Evolutionary conservation across 2,113 vertebrate species (phyloP).

Genomic region (Antechinus flavipes): DNA sequence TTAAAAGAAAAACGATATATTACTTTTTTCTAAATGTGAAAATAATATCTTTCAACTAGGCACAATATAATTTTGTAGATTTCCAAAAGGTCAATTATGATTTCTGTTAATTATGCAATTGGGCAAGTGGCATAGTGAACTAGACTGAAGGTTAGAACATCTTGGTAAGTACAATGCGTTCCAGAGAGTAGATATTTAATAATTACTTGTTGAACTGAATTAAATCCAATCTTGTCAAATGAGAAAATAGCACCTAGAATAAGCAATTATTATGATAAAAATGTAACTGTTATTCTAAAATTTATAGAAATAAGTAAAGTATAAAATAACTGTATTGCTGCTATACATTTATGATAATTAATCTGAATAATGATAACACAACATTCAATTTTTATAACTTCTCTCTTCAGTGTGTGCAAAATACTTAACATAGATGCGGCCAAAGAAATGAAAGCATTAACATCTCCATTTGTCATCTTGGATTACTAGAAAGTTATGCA

Average conservation of each 20-base stretch:
- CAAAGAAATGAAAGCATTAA: constrained; percentile 40
- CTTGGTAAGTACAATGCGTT: not conserved
- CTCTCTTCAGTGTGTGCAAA: constrained; percentile 22
- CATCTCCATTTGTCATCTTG: constrained; percentile 39
- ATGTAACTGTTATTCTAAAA: not conserved
- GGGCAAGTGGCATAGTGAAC: not conserved
- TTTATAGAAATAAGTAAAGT: not conserved
- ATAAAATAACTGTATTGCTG: not conserved
- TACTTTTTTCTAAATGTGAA: not conserved
- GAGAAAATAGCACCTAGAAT: not conserved
- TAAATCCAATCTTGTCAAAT: not conserved
- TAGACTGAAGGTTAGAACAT: not conserved
- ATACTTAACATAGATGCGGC: constrained; percentile 29
- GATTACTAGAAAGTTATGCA: not conserved
- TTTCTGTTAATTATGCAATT: not conserved
- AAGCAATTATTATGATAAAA: not conserved
- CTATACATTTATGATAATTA: not conserved
- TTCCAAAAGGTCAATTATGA: not conserved
- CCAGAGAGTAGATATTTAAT: not conserved
- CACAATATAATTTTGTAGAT: not conserved
- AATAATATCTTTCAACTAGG: not conserved
- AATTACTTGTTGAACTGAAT: not conserved
- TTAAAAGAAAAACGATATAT: not conserved
- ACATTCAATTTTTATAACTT: not conserved
- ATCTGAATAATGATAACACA: not conserved